Percentiles rank a stretch among this genome's conserved stretches.
phyloP scores from a whole-genome alignment of 2,113 vertebrate genomes.

The Lepisosteus osseus region DNA sequence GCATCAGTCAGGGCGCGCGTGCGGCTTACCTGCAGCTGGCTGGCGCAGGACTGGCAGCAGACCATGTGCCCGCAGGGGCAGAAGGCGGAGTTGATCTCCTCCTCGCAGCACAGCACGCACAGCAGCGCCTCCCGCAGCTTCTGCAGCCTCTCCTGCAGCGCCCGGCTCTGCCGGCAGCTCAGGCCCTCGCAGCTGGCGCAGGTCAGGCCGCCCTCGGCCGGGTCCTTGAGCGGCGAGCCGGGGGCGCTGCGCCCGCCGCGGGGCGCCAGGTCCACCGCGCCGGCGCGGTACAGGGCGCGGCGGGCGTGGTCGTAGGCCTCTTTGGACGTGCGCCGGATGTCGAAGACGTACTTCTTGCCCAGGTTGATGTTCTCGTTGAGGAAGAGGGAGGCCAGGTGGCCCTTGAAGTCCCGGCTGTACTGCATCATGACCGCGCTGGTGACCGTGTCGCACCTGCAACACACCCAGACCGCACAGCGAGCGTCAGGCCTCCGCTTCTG shows the following conservation, averaged over 20 bases:
- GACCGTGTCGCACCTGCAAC: constrained; percentile 88
- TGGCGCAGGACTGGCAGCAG: constrained; percentile 88
- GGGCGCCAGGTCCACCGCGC: constrained; percentile 80
- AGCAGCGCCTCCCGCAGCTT: constrained; percentile 91
- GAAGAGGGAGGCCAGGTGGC: constrained; percentile 92
- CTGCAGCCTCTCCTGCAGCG: constrained; percentile 84
- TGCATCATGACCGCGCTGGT: constrained; percentile 98
- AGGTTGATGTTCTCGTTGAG: constrained; percentile 96
- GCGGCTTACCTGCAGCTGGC: constrained; percentile 82
- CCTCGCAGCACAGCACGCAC: constrained; percentile 92
- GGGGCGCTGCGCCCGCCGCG: constrained; percentile 71
- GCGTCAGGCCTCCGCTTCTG: too few relatives aligned
- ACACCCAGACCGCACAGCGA: background rate
- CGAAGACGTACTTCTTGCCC: constrained; percentile 96
- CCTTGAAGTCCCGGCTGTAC: constrained; percentile 94
- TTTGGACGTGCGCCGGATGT: constrained; percentile 94
- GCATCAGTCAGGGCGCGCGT: background rate
- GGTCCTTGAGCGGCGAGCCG: constrained; percentile 68
- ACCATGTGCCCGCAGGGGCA: constrained; percentile 97
- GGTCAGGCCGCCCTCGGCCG: constrained; percentile 60
- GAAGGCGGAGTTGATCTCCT: constrained; percentile 92
- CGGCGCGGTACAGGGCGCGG: constrained; percentile 89
- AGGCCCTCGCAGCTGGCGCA: constrained; percentile 77
- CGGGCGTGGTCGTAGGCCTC: constrained; percentile 94
- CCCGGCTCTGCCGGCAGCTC: constrained; percentile 82